Conservation (phyloP, 2,888 invertebrate species). For the Pediacus dermestoides region DNA sequence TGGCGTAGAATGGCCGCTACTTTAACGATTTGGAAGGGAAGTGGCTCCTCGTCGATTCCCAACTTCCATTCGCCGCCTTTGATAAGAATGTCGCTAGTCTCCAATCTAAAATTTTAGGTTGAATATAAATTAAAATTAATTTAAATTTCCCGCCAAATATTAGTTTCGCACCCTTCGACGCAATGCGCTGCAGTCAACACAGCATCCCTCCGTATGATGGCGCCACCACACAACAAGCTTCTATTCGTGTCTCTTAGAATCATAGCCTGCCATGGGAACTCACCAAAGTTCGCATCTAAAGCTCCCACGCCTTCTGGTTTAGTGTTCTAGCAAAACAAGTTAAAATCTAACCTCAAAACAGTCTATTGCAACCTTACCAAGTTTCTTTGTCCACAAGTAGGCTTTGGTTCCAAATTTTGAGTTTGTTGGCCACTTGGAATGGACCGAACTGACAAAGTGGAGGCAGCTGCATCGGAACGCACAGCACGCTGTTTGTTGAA, state of each 20-base stretch:
- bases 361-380: constrained; percentile 20
- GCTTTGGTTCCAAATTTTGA: constrained; percentile 3
- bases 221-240: constrained; percentile 75
- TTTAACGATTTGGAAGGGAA: constrained; percentile 73
- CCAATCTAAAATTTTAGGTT: constrained; percentile 56
- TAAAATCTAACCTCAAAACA: no score
- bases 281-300: constrained; percentile 69
- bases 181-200: constrained; percentile 78
- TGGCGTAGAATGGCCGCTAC: constrained; percentile 68
- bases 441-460: background rate
- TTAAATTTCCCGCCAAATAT: no score
- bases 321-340: constrained; percentile 46
- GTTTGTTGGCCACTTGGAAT: background rate
- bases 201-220: constrained; percentile 69
- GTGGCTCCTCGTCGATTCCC: constrained; percentile 74
- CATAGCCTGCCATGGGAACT: constrained; percentile 88
- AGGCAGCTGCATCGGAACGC: background rate
- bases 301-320: constrained; percentile 53
- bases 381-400: constrained; percentile 26
- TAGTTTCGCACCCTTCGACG: constrained; percentile 61
- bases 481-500: constrained; percentile 21
- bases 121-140: background rate
- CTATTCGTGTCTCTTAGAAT: constrained; percentile 67
- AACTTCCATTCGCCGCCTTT: constrained; percentile 84
- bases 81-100: constrained; percentile 65